Evolutionary conservation across 2,888 invertebrate species (phyloP).

Genomic region (Mesochorus sp.): DNA sequence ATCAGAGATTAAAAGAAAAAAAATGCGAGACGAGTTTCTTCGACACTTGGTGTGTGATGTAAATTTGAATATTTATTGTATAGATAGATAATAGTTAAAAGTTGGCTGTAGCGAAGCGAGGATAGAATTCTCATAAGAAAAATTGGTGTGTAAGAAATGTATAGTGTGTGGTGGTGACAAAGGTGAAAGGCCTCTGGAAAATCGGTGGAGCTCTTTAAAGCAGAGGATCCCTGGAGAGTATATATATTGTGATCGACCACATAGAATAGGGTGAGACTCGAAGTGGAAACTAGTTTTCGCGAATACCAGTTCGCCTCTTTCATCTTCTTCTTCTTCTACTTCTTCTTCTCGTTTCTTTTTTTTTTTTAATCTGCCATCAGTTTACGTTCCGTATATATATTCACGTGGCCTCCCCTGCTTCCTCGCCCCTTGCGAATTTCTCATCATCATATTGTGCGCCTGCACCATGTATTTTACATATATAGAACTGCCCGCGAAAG

Average conservation of each 20-base stretch:
- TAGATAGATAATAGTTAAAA: too few relatives aligned
- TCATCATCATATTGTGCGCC: slow-evolving; percentile 57
- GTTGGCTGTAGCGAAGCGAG: too few relatives aligned
- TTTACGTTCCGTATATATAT: slow-evolving; percentile 38
- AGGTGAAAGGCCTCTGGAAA: slow-evolving; percentile 3
- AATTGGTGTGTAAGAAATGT: neutral
- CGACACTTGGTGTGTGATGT: too few relatives aligned
- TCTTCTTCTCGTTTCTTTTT: slow-evolving; percentile 58
- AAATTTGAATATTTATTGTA: too few relatives aligned
- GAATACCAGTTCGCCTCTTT: slow-evolving; percentile 69
- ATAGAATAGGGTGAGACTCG: slow-evolving; percentile 67
- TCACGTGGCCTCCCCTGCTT: slow-evolving; percentile 56
- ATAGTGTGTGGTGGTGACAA: neutral
- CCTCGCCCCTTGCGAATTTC: slow-evolving; percentile 56
- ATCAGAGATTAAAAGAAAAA: too few relatives aligned
- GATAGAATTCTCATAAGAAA: neutral
- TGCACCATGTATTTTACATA: too few relatives aligned
- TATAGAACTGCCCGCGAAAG: neutral
- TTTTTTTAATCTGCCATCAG: slow-evolving; percentile 29
- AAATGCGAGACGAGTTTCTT: too few relatives aligned
- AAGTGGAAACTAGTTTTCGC: slow-evolving; percentile 73
- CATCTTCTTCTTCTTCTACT: slow-evolving; percentile 53
- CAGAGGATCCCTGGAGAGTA: slow-evolving; percentile 44
- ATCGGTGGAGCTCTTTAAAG: neutral
- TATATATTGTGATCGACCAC: slow-evolving; percentile 65